Base-by-base conservation (phyloP, 2,888 invertebrate species). In the Oscheius myriophilus region DNA sequence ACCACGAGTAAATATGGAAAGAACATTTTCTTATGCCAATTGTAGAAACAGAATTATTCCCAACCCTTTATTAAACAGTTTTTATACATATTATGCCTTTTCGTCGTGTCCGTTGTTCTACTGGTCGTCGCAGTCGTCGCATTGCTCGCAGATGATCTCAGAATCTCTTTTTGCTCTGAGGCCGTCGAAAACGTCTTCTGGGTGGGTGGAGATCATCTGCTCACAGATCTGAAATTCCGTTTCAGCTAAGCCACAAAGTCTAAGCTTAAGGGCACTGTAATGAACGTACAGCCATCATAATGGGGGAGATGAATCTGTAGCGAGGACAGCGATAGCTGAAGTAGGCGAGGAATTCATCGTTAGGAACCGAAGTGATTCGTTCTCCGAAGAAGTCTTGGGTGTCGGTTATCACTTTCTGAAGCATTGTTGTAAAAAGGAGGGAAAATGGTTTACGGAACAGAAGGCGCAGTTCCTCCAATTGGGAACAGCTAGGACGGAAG, bases 331-430 rank as follows among this genome's bases (percentile, higher is more conserved):
- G 46, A 14, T 33, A 46, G 46, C 49, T 25, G 49, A 61, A 61
- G 46, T 61, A 61, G 21, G 14, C 7, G 7, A 18, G 1, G 33
- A 61, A 61, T n/a, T 61, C n/a, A 16, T 33, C 61, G 33, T 61
- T 49, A 3, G 46, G 46, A 1, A 33, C 33, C 12, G 46, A 25
- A 16, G 61, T 26, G 1, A 61, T 39, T 2, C 25, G 18, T 1
- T 0, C 18, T 49, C 61, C 49, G 39, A 46, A 61, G n/a, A 49
- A 33, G n/a, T 39, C 49, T 11, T 61, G 26, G 0, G 61, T 39
- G 39, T 61, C 61, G 4, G 45, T 26, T 9, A 61, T 49, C 9
- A 61, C 26, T 26, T 45, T 61, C 61, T 61, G 49, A 58, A 58
- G 16, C 23, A 16, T 25, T 3, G 4, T 18, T 18, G 7, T 18